Evolutionary conservation across 2,113 vertebrate species (phyloP).

Genomic region (Thermophis baileyi): DNA sequence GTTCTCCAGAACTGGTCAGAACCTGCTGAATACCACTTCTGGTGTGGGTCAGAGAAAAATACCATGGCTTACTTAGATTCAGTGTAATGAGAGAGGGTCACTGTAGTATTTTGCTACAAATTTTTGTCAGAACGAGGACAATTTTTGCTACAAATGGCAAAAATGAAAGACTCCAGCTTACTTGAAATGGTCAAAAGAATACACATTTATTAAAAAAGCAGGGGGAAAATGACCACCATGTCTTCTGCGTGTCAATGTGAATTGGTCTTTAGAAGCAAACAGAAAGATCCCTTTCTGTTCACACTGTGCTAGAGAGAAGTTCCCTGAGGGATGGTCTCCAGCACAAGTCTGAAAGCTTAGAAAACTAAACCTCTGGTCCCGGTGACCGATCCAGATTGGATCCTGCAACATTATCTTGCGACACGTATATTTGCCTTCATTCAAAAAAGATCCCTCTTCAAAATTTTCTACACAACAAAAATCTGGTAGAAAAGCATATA

Average conservation of each 20-base stretch:
- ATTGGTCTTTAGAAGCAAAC: neutral
- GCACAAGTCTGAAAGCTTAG: too few species aligned
- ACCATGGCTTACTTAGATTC: neutral
- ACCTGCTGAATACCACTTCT: too few species aligned
- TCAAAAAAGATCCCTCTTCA: neutral
- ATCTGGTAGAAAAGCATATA: neutral
- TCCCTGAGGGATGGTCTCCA: too few species aligned
- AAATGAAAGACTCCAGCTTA: neutral
- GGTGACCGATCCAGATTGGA: too few species aligned
- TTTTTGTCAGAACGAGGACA: neutral
- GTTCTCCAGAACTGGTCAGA: too few species aligned
- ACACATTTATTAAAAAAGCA: neutral
- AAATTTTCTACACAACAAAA: neutral
- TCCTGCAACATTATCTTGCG: neutral
- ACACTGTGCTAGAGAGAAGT: too few species aligned
- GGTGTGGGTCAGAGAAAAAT: neutral
- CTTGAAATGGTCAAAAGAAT: neutral
- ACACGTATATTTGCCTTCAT: neutral
- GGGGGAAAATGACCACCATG: neutral
- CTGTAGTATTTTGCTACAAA: neutral
- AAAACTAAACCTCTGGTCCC: neutral
- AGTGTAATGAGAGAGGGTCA: neutral
- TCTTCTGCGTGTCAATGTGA: neutral
- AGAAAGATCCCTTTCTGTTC: neutral
- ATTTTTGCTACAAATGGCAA: neutral